Conservation (phyloP, 2,113 vertebrate genomes). For the Dermatemys mawii region DNA sequence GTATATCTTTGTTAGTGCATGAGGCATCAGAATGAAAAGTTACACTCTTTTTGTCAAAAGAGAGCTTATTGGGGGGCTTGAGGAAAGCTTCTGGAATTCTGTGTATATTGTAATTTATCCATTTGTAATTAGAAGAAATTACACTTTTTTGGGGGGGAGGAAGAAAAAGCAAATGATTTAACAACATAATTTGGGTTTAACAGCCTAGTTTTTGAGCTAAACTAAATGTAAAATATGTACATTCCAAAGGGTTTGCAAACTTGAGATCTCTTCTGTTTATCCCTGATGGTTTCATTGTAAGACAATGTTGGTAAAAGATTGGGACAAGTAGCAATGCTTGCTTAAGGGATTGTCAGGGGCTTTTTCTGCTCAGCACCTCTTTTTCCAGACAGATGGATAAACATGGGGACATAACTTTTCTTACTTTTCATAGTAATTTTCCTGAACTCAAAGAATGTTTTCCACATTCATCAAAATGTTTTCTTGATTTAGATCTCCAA, state of each 20-base stretch:
- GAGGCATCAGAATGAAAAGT: not conserved
- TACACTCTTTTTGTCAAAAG: not conserved
- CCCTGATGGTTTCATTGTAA: not conserved
- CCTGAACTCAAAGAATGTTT: not conserved
- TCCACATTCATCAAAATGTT: not conserved
- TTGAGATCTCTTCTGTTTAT: not conserved
- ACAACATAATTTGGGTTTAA: not conserved
- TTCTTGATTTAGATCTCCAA: not conserved
- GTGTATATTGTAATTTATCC: conserved; percentile 28
- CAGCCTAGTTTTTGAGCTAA: not conserved
- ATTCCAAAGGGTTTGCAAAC: not conserved
- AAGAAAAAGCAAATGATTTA: not conserved
- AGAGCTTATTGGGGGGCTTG: not conserved
- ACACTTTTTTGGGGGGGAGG: not conserved
- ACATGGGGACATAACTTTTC: not conserved
- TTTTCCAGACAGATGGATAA: not conserved
- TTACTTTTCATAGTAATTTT: not conserved
- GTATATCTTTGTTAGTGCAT: not conserved
- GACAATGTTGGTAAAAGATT: not conserved
- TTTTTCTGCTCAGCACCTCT: not conserved
- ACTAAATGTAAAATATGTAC: not conserved
- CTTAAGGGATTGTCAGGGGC: not conserved
- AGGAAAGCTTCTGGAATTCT: not conserved
- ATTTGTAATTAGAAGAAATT: not conserved
- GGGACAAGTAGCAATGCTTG: not conserved